Percentiles rank a stretch among this genome's conserved stretches.
phyloP scores from a whole-genome alignment of 2,888 invertebrate genomes.

The Frankliniella fusca region DNA sequence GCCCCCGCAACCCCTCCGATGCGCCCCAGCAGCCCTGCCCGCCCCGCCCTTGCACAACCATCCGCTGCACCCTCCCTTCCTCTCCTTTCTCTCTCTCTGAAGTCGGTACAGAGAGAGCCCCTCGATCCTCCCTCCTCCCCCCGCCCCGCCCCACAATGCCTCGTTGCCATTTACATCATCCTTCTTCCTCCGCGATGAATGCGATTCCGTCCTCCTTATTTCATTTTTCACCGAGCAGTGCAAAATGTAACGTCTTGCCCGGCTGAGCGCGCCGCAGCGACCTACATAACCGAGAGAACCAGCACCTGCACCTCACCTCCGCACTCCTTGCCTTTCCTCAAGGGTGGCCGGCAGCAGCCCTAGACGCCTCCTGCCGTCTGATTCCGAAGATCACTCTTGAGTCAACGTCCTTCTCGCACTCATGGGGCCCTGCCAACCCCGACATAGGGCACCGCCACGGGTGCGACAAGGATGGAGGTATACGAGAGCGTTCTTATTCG shows the following conservation, averaged over 20 bases:
- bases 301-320: no score
- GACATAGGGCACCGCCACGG: no score
- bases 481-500: no score
- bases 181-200: constrained; percentile 4
- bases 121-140: background rate
- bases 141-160: background rate
- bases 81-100: background rate
- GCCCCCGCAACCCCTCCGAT: background rate
- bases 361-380: no score
- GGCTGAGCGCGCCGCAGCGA: background rate
- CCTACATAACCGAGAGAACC: background rate
- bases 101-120: background rate
- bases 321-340: no score
- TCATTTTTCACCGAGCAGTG: constrained; percentile 19
- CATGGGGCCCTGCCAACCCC: no score
- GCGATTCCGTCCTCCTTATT: constrained; percentile 9
- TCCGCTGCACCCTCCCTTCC: background rate
- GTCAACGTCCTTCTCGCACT: no score
- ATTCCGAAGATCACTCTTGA: no score
- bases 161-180: constrained; percentile 6
- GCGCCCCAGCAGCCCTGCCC: background rate
- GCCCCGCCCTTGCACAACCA: constrained; percentile 8
- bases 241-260: constrained; percentile 9
- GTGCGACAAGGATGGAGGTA: no score
- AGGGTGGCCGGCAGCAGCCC: no score